Percentiles rank a stretch among this genome's conserved stretches.
These are phyloP conservation scores for Conomelus anceps DNA, from an alignment of 2,888 invertebrate genomes.

Conservation along the genomic window DNA sequence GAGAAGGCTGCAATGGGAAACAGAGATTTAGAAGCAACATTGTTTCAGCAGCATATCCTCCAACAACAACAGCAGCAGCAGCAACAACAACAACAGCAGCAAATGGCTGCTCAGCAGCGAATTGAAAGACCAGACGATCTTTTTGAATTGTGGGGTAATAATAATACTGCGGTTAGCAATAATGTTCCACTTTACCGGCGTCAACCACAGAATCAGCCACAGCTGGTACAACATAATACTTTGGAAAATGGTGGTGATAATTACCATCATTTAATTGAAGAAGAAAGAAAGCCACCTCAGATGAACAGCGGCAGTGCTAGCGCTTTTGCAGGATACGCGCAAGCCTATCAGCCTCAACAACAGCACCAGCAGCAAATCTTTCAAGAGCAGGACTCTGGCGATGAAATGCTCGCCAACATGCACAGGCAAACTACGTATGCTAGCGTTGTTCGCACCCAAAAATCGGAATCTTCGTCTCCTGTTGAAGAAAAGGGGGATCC, in stretches of 20 bases:
- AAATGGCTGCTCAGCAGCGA: constrained; percentile 22
- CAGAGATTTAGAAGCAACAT: constrained; percentile 23
- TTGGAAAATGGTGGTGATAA: constrained; percentile 33
- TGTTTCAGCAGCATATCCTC: constrained; percentile 30
- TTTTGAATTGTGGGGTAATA: constrained; percentile 25
- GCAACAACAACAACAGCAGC: constrained; percentile 32
- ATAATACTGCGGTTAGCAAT: constrained; percentile 17
- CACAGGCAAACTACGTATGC: constrained; percentile 24
- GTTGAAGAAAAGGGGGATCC: constrained; percentile 39
- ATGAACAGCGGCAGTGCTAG: constrained; percentile 21
- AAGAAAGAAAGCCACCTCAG: constrained; percentile 22
- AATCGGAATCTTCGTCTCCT: constrained; percentile 21
- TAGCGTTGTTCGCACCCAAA: constrained; percentile 23
- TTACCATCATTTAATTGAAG: constrained; percentile 28
- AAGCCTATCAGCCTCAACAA: constrained; percentile 20
- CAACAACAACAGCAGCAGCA: constrained; percentile 30
- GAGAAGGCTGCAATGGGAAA: constrained; percentile 26
- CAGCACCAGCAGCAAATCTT: constrained; percentile 4
- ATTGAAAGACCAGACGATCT: constrained; percentile 1
- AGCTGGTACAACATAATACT: constrained; percentile 35
- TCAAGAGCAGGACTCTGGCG: constrained; percentile 15
- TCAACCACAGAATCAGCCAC: constrained; percentile 39
- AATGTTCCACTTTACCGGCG: constrained; percentile 34
- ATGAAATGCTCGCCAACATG: constrained; percentile 23
- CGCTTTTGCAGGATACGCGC: constrained; percentile 24